Evolutionary conservation across 2,888 invertebrate genomes (phyloP).

Genomic region (Morinoia aosen): DNA sequence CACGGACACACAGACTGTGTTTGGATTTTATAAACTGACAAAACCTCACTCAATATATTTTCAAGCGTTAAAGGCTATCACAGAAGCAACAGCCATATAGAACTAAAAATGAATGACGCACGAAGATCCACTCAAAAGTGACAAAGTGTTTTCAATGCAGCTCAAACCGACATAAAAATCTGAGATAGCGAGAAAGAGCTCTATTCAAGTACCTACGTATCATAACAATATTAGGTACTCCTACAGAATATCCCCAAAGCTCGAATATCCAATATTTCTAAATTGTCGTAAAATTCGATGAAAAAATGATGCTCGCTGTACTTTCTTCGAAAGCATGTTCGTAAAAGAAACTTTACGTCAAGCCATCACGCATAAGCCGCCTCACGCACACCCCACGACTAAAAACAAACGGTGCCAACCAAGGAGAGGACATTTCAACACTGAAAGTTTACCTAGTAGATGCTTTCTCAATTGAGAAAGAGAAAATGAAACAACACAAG

Average conservation of each 20-base stretch:
- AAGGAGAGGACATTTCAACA: too few species aligned
- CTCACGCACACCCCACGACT: neutral
- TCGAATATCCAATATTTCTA: neutral
- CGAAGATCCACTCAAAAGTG: neutral
- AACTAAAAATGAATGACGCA: neutral
- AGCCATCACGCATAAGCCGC: neutral
- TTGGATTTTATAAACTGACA: neutral
- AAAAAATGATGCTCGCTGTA: neutral
- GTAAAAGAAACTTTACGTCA: constrained; percentile 2
- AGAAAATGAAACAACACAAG: too few species aligned
- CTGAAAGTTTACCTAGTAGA: too few species aligned
- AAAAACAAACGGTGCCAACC: too few species aligned
- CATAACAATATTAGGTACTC: neutral
- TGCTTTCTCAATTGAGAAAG: too few species aligned
- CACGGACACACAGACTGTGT: neutral
- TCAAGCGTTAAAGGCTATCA: neutral
- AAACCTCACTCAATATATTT: neutral
- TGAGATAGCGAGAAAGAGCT: neutral
- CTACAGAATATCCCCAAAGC: neutral
- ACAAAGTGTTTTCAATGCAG: neutral
- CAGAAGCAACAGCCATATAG: neutral
- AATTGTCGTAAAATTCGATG: neutral
- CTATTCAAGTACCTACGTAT: neutral
- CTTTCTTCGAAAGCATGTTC: neutral
- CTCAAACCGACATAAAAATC: neutral